Conservation (phyloP, 2,888 invertebrate genomes). For the Coelinius sp. region DNA sequence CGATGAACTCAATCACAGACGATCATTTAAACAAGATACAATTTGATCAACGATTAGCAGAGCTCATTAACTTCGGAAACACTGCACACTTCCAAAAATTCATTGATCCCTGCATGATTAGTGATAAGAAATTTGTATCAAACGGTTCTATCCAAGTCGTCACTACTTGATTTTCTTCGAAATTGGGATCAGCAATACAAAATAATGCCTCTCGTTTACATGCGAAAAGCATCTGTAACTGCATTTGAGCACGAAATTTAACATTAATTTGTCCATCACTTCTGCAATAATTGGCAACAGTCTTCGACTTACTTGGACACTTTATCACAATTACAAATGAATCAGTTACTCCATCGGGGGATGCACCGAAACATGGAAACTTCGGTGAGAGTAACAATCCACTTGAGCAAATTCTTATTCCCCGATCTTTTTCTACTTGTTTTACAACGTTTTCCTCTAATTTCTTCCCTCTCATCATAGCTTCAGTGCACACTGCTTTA, state of each 20-base stretch:
- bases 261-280: slow-evolving; percentile 38
- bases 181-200: slow-evolving; percentile 51
- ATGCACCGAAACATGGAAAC: slow-evolving; percentile 45
- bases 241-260: slow-evolving; percentile 51
- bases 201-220: slow-evolving; percentile 47
- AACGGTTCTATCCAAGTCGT: slow-evolving; percentile 33
- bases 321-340: slow-evolving; percentile 54
- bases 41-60: neutral
- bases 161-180: slow-evolving; percentile 41
- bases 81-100: slow-evolving; percentile 47
- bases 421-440: neutral
- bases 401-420: neutral
- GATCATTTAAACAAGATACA: neutral
- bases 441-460: slow-evolving; percentile 45
- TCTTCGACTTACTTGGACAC: slow-evolving; percentile 47
- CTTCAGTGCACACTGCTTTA: slow-evolving; percentile 42
- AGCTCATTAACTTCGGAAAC: slow-evolving; percentile 39
- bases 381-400: slow-evolving; percentile 28
- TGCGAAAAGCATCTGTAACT: slow-evolving; percentile 53
- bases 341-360: slow-evolving; percentile 51
- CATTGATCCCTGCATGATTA: slow-evolving; percentile 40
- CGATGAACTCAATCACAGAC: no score
- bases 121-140: slow-evolving; percentile 35
- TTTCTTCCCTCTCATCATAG: slow-evolving; percentile 50
- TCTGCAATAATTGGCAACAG: slow-evolving; percentile 40